Evolutionary conservation across 2,113 vertebrate species (phyloP), one percentile per base, ranked within the genome.

Genomic region (Neopipo cinnamomea): DNA sequence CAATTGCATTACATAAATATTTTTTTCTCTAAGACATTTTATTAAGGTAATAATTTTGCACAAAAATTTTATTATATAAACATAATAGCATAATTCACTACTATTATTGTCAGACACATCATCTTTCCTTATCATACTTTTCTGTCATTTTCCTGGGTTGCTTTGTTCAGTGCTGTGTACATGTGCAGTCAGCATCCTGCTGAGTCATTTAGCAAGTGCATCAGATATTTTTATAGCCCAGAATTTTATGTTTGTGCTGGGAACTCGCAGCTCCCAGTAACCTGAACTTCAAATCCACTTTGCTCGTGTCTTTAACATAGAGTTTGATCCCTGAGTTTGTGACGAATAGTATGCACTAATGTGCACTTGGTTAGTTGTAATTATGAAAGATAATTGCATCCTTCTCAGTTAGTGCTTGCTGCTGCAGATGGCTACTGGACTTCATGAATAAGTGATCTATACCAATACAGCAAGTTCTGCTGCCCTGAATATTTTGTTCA

Each of bases 361-460:
- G 88, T 89, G 59, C 58, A 53, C 61, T 93, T 81, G 59, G 46
- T 66, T 90, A 90, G 76, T 4, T 78, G 79, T 75, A 94, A 94
- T 95, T 96, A 95, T 65, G 88, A 81, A 81, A 80, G 72, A 84
- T 88, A 61, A 90, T 91, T 94, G 65, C 72, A 50, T 95, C 61
- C 42, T 76, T 77, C 89, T 88, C 89, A 33, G 55, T 83, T 88
- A 83, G 37, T 88, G 73, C 88, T 94, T 4, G 1, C 65, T 92
- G 85, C 93, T 92, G 79, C 93, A 96, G 90, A 84, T 76, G 89
- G 90, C 47, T 81, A 61, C 85, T 91, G 92, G 53, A 53, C 61
- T 78, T 94, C 91, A 93, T 89, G 72, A 96, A 96, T 71, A 93
- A 94, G 86, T 81, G n/a, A 92, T 86, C 68, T 87, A 24, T 14